Percentiles rank a stretch among this genome's conserved stretches.
Evolutionary conservation across 2,888 invertebrate species (phyloP).

Genomic region (Athalia rosae): DNA sequence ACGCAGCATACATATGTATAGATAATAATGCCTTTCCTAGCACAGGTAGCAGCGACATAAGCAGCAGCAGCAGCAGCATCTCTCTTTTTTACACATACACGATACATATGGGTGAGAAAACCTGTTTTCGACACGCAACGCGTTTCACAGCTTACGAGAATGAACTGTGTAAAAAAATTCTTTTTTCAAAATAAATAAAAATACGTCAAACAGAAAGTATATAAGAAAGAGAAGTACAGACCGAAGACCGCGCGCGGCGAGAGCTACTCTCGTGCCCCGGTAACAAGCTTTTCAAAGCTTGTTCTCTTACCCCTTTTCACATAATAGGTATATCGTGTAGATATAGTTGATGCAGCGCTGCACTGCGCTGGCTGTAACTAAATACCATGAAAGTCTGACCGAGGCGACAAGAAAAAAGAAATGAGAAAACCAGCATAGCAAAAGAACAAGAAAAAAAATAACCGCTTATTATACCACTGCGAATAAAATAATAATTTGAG

Average conservation of each 20-base stretch:
- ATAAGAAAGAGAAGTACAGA: no score
- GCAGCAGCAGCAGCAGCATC: neutral
- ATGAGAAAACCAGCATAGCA: no score
- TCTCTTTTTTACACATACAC: neutral
- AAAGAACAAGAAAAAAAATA: no score
- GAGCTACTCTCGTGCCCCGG: slow-evolving; percentile 12
- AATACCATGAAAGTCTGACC: no score
- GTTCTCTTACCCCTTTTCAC: neutral
- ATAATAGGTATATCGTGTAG: neutral
- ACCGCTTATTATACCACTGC: no score
- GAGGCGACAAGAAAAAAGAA: no score
- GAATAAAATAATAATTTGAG: no score
- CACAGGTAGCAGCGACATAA: neutral
- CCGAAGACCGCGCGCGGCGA: neutral
- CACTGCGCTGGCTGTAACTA: neutral
- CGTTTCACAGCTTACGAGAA: slow-evolving; percentile 29
- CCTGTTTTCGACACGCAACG: slow-evolving; percentile 42
- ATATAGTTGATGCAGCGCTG: no score
- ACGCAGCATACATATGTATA: no score
- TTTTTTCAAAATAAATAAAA: neutral
- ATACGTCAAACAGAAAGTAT: neutral
- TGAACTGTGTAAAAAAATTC: neutral
- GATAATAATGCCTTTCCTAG: no score
- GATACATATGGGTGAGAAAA: slow-evolving; percentile 39
- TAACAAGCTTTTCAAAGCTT: slow-evolving; percentile 12